A percentile compares a stretch with the other conserved stretches of the same genome.
phyloP scores from a whole-genome alignment of 2,113 vertebrate species.

The Ammospiza caudacuta region DNA sequence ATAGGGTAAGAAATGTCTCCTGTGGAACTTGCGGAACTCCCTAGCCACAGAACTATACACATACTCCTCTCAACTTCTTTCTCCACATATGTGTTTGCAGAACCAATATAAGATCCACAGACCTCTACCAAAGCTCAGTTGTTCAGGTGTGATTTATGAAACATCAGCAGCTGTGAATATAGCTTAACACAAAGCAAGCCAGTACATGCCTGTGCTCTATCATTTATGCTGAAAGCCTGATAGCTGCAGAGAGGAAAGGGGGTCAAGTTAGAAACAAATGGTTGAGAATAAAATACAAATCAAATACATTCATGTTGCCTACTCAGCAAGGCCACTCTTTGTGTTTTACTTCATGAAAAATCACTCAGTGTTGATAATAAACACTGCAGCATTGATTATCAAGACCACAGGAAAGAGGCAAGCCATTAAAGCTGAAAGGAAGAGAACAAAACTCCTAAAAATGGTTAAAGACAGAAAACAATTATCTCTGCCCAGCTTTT shows the following conservation, averaged over 20 bases:
- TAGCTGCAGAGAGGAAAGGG: not conserved
- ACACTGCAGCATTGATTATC: not conserved
- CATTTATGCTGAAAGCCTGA: not conserved
- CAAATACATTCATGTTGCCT: not conserved
- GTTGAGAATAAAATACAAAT: constrained; percentile 4
- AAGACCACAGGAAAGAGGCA: not conserved
- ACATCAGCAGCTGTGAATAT: not conserved
- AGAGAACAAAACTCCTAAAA: not conserved
- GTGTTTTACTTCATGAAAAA: constrained; percentile 26
- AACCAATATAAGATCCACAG: not conserved
- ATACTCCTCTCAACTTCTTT: not conserved
- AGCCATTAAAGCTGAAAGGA: not conserved
- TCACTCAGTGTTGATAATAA: not conserved
- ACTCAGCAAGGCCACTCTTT: not conserved
- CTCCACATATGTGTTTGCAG: not conserved
- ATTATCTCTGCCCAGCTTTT: not conserved
- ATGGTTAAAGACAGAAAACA: not conserved
- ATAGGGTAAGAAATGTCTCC: not conserved
- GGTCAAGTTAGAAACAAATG: not conserved
- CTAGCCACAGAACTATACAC: not conserved
- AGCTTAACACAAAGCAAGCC: not conserved
- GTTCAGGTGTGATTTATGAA: not conserved
- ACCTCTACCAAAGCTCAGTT: not conserved
- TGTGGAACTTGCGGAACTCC: not conserved
- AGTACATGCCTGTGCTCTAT: not conserved